Percentiles rank a stretch among this genome's conserved stretches.
These are phyloP conservation scores for Formica aserva DNA, from an alignment of 2,888 invertebrate species.

Conservation along the genomic window DNA sequence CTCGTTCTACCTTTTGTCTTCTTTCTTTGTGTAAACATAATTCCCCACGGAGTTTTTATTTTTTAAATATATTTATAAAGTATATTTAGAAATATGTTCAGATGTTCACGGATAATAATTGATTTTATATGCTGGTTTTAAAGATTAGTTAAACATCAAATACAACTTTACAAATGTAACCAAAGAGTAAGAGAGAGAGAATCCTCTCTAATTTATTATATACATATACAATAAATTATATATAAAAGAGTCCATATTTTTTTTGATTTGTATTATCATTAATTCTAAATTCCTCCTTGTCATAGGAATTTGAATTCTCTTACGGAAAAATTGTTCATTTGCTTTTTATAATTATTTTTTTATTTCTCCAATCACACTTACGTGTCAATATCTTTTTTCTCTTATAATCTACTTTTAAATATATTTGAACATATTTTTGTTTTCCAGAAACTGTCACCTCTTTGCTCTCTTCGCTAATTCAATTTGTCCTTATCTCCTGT, in stretches of 20 bases:
- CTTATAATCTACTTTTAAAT: neutral
- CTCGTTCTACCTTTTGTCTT: conserved; percentile 28
- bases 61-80: conserved; percentile 22
- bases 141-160: neutral
- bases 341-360: neutral
- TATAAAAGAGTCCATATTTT: neutral
- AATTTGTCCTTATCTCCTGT: conserved; percentile 43
- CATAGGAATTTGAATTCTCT: neutral
- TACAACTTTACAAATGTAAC: neutral
- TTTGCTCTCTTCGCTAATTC: conserved; percentile 32
- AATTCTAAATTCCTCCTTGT: neutral
- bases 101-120: neutral
- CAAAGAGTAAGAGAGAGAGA: no score
- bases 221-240: neutral
- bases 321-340: neutral
- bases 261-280: neutral
- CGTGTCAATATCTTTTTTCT: neutral
- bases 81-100: neutral
- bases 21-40: conserved; percentile 13
- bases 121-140: neutral
- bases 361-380: conserved; percentile 28
- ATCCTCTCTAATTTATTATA: neutral
- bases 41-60: neutral
- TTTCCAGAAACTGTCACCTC: conserved; percentile 2
- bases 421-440: conserved; percentile 29